Conservation (phyloP, 92 coral and sea anemone genomes). For the Montipora capitata region DNA sequence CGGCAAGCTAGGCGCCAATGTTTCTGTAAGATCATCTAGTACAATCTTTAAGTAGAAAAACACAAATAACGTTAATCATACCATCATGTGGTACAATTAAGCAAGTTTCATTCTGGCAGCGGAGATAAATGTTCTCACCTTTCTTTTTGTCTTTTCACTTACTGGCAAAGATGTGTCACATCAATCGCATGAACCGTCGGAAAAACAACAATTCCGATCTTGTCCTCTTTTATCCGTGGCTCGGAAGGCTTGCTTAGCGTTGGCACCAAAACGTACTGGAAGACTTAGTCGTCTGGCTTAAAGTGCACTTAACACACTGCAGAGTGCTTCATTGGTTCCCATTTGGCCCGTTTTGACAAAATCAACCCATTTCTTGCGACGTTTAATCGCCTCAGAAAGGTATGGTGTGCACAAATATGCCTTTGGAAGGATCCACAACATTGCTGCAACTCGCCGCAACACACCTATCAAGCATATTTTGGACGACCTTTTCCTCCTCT, state of each 20-base stretch:
- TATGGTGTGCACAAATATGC: constrained; percentile 7
- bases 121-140: constrained; percentile 5
- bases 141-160: background rate
- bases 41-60: background rate
- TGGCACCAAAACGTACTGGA: background rate
- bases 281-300: background rate
- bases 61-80: background rate
- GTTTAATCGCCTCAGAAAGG: background rate
- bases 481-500: no score
- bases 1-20: background rate
- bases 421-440: background rate
- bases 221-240: background rate
- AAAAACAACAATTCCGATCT: background rate
- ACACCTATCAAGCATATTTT: no score
- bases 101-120: background rate
- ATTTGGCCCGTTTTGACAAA: constrained; percentile 5
- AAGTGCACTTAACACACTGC: background rate
- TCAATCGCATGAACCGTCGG: background rate
- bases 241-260: background rate
- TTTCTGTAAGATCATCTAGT: constrained; percentile 15
- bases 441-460: background rate
- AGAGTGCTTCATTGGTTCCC: background rate
- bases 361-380: background rate
- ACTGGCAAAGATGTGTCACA: background rate
- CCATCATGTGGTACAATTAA: background rate